These are phyloP conservation scores for Aphelenchoides bicaudatus DNA, from an alignment of 2,888 invertebrate species.

Conservation along the genomic window DNA sequence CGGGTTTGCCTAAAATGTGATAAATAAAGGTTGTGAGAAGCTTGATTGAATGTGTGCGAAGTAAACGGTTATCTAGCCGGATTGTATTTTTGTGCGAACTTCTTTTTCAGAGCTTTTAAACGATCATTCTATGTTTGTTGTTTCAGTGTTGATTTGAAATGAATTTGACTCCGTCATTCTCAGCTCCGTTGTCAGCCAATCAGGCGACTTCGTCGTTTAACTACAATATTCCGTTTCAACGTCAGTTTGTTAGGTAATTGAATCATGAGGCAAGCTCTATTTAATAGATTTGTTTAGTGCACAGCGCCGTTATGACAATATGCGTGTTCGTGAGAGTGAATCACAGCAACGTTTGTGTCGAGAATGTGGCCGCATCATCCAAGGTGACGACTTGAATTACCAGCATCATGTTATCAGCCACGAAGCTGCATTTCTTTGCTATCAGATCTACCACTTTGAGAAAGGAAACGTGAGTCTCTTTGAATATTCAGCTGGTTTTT, in stretches of 20 bases:
- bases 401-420: constrained; percentile 18
- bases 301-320: constrained; percentile 27
- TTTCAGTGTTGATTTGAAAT: no score
- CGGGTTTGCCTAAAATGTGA: no score
- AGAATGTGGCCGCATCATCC: constrained; percentile 23
- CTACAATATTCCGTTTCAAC: background rate
- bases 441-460: constrained; percentile 18
- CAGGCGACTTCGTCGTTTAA: no score
- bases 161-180: no score
- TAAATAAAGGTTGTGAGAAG: no score
- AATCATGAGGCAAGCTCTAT: background rate
- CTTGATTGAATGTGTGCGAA: no score
- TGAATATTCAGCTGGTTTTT: background rate
- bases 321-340: constrained; percentile 28
- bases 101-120: no score
- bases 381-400: constrained; percentile 17
- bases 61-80: no score
- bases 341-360: constrained; percentile 21
- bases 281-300: constrained; percentile 21
- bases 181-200: no score
- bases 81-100: no score
- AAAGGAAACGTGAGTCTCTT: constrained; percentile 14
- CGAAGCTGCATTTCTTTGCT: constrained; percentile 18
- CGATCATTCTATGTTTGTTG: no score
- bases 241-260: constrained; percentile 5